Evolutionary conservation across 2,113 vertebrate species (phyloP), one percentile per base, ranked within the genome.

Genomic region (Salvelinus sp.): DNA sequence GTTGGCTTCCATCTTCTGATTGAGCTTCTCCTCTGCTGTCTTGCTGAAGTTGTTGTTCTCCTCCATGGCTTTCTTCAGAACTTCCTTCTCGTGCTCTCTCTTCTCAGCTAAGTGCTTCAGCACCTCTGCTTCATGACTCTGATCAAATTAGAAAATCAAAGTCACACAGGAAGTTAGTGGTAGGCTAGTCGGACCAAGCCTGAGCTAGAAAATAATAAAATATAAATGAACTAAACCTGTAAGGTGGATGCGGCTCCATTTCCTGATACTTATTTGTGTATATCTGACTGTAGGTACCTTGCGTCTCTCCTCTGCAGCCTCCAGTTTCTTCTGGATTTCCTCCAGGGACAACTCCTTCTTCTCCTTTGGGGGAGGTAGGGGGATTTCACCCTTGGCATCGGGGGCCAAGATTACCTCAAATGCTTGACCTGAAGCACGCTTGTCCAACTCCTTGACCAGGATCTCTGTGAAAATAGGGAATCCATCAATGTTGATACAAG

Each of bases 1-100:
- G 89, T 95, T 97, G 3, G 95, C 95, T 94, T 97, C 96, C 96
- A 98, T 98, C 91, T 99, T 99, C 86, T 95, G 94, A 88, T 93
- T 96, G 82, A 98, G 91, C 72, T 98, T 99, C 90, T 99, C 97
- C 76, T 97, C 93, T 23, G 95, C 94, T 94, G 94, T 96, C 90
- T 98, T 98, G 86, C 95, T 97, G 82, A 99, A 99, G 87, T 98
- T 98, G 92, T 95, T 93, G 87, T 94, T 97, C 73, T 97, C 96
- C 70, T 98, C 96, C 2, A 95, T 92, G 1, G 96, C 97, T 88
- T 98, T 99, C 85, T 98, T 96, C 23, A 97, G 93, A 86, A 99
- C 98, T 78, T 98, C 97, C 68, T 97, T 99, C 86, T 96, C 96
- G 0, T 99, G 97, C 90, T 98, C 97, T 28, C 96, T 86, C 77